These are phyloP conservation scores for Linepithema humile DNA, from an alignment of 1,140 invertebrate species.

Conservation along the genomic window DNA sequence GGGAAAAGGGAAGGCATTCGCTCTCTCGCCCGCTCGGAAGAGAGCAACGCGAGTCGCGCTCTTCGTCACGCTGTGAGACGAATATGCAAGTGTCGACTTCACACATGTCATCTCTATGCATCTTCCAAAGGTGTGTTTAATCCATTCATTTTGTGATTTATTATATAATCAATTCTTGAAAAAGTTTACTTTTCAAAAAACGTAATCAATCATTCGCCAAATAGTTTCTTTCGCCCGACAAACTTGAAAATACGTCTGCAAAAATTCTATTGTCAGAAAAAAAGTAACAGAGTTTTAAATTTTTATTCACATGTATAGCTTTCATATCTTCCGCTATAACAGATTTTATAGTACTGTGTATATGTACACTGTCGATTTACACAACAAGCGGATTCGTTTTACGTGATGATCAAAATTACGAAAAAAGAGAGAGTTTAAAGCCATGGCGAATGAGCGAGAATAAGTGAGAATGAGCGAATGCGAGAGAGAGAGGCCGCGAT, in stretches of 20 bases:
- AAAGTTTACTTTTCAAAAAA: neutral
- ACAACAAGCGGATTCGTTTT: neutral
- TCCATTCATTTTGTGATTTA: neutral
- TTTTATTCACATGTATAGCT: too few relatives aligned
- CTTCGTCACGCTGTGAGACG: conserved; percentile 28
- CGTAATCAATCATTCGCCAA: neutral
- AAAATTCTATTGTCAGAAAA: too few relatives aligned
- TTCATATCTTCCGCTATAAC: too few relatives aligned
- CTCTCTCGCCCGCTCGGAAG: conserved; percentile 21
- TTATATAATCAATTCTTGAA: neutral
- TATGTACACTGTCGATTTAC: neutral
- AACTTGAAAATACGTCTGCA: neutral
- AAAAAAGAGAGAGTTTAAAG: neutral
- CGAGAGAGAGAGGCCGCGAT: conserved; percentile 7
- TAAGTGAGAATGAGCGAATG: neutral
- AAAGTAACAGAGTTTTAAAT: too few relatives aligned
- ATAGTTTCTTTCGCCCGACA: neutral
- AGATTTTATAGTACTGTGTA: too few relatives aligned
- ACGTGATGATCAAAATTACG: conserved; percentile 30
- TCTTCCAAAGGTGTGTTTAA: conserved; percentile 8
- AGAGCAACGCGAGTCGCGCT: conserved; percentile 6
- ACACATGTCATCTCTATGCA: neutral
- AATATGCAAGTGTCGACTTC: conserved; percentile 28
- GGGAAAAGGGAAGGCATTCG: conserved; percentile 47
- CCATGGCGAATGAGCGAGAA: neutral